These are phyloP conservation scores for Lysandra coridon DNA, from an alignment of 2,888 invertebrate genomes.

Conservation along the genomic window DNA sequence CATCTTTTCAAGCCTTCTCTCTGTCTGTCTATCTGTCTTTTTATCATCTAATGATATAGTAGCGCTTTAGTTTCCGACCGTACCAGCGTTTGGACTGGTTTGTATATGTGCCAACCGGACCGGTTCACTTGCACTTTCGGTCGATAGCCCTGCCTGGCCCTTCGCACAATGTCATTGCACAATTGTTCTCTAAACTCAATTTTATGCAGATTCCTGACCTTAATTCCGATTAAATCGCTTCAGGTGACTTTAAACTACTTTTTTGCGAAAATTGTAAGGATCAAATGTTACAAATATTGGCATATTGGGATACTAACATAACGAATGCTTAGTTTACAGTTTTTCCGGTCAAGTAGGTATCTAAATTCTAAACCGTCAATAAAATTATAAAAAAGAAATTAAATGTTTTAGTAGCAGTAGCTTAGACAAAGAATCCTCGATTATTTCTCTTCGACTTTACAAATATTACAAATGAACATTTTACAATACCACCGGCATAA, in stretches of 20 bases:
- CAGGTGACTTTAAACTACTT: neutral
- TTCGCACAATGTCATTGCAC: constrained; percentile 41
- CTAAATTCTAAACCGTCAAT: too few species aligned
- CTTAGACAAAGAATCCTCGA: too few species aligned
- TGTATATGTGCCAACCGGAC: constrained; percentile 49
- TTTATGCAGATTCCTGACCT: constrained; percentile 18
- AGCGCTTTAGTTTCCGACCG: constrained; percentile 23
- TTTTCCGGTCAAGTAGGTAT: too few species aligned
- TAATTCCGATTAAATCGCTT: neutral
- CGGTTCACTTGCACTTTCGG: constrained; percentile 47
- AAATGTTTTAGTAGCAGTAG: too few species aligned
- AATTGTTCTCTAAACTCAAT: constrained; percentile 13
- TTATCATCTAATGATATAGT: too few species aligned
- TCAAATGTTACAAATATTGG: too few species aligned
- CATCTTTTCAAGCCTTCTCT: neutral
- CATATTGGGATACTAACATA: neutral
- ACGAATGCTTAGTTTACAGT: neutral
- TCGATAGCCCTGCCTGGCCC: constrained; percentile 38
- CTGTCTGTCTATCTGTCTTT: too few species aligned
- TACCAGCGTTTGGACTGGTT: constrained; percentile 42
- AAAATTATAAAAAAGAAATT: too few species aligned
- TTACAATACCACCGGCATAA: neutral
- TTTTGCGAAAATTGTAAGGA: too few species aligned
- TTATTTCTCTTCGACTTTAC: too few species aligned
- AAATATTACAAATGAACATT: neutral